Conservation (phyloP, 1,140 invertebrate genomes). For the Trinorchestia longiramus region DNA sequence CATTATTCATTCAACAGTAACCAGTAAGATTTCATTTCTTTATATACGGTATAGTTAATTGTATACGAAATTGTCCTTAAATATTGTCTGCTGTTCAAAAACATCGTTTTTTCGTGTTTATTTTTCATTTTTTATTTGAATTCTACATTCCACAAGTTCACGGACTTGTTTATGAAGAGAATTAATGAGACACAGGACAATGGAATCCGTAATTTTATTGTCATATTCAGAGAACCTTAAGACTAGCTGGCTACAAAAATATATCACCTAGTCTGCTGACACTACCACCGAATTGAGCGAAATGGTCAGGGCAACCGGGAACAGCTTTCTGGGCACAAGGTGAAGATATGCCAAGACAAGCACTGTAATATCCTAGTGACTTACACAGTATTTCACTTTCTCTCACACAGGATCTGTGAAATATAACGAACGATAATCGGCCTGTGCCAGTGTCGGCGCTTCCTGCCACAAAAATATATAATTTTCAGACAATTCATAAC, state of each 20-base stretch:
- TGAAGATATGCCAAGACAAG: not conserved
- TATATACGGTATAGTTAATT: too few relatives aligned
- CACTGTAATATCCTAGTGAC: not conserved
- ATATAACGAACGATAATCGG: not conserved
- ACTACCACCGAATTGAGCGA: not conserved
- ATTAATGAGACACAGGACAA: not conserved
- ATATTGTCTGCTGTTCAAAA: too few relatives aligned
- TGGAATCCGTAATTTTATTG: not conserved
- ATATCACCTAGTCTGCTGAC: not conserved
- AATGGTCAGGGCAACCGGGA: not conserved
- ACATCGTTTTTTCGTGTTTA: too few relatives aligned
- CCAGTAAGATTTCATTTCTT: too few relatives aligned
- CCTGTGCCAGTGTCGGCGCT: not conserved
- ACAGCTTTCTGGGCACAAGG: not conserved
- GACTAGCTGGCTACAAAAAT: not conserved
- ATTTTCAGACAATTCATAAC: not conserved
- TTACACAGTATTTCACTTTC: not conserved
- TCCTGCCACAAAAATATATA: not conserved
- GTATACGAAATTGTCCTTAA: too few relatives aligned
- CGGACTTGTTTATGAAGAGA: not conserved
- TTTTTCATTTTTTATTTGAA: too few relatives aligned
- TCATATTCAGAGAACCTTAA: not conserved
- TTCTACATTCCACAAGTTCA: not conserved
- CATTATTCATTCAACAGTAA: too few relatives aligned
- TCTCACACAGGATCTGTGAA: not conserved